Base-by-base conservation (phyloP, 2,113 vertebrate genomes). In the Pollachius pollachius region DNA sequence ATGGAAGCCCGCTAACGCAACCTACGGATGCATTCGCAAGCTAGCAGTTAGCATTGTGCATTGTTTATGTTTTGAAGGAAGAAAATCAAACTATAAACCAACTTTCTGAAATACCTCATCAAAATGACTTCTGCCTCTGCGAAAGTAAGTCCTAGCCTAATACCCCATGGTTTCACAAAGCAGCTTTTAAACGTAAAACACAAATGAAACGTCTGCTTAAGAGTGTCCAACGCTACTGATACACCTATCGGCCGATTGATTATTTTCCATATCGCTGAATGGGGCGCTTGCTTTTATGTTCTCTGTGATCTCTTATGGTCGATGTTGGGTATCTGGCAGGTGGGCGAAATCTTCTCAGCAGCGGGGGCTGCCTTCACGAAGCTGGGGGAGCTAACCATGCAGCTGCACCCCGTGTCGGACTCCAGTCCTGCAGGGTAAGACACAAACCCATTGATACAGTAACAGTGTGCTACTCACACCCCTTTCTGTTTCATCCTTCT, bases 301-400 rank as follows among this genome's bases (percentile, higher is more conserved):
- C n/a, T 19, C 11, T 19, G 58, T 60, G 58, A 18, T 60, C 58
- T 6, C 58, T 60, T 2, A 19, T 5, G 12, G 9, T 6, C 58
- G 2, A 13, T 58, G n/a, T n/a, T 58, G n/a, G 11, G 5, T 62
- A 15, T 62, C 12, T 62, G 3, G 21, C 78, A 97, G 96, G 96
- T 97, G 25, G 95, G 96, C 6, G 95, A 97, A 89, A 97, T 97
- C 68, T 97, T 97, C 91, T 97, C 95, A 0, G 96, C 96, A 0
- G 96, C 96, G 0, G 96, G 96, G 8, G 94, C 94, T n/a, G 95
- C 96, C 6, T 97, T 97, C 88, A 94, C 92, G 66, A 96, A 96
- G 73, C 87, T 97, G 34, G 96, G 96, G 1, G 96, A 97, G 65
- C 85, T 97, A 65, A 97, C 96, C 7, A 96, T 97, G 95, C 96